These are phyloP conservation scores for Microcaecilia unicolor DNA, from an alignment of 2,797 vertebrate species.

Conservation along the genomic window DNA sequence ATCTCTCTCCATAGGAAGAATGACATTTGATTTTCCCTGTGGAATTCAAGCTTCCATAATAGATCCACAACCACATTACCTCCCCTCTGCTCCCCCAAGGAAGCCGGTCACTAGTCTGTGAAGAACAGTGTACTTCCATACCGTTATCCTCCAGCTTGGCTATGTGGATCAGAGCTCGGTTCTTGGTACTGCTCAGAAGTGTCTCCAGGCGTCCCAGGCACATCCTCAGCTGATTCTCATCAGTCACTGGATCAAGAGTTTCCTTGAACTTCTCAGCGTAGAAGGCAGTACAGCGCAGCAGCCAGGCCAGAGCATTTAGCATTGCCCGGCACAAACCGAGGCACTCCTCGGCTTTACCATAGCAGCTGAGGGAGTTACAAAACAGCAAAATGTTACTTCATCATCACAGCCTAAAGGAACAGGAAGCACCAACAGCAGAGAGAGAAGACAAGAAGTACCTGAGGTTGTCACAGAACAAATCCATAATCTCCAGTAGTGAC, in stretches of 20 bases:
- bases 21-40: not conserved
- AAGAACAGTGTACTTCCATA: conserved; percentile 20
- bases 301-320: conserved; percentile 78
- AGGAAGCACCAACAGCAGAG: not conserved
- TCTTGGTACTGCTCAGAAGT: conserved; percentile 78
- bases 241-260: conserved; percentile 39
- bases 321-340: conserved; percentile 86
- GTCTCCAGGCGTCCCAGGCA: conserved; percentile 76
- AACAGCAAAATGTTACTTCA: not conserved
- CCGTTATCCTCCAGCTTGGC: conserved; percentile 87
- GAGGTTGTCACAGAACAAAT: conserved; percentile 91
- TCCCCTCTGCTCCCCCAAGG: conserved; percentile 5
- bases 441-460: conserved; percentile 45
- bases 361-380: conserved; percentile 60
- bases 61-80: not conserved
- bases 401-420: not conserved
- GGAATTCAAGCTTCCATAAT: not conserved
- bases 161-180: conserved; percentile 87
- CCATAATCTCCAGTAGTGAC: conserved; percentile 87
- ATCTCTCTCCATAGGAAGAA: too few species aligned
- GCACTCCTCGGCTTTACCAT: conserved; percentile 93
- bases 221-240: conserved; percentile 72
- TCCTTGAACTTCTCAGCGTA: conserved; percentile 79
- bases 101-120: not conserved
- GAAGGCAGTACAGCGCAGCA: conserved; percentile 80